Base-by-base conservation (phyloP, 2,888 invertebrate species). In the Drosophila atripex region DNA sequence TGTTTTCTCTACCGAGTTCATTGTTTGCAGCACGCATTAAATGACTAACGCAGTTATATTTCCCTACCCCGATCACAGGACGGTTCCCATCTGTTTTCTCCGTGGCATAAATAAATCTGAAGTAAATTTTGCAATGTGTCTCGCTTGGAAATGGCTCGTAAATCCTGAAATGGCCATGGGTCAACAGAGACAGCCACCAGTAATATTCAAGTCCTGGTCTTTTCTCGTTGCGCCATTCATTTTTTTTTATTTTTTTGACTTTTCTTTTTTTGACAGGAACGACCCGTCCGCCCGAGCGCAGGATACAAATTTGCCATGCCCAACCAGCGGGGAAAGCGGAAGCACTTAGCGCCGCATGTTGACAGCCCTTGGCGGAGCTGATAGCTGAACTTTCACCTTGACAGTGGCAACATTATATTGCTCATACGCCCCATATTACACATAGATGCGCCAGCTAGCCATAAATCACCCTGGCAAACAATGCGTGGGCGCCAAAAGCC, bases 121-220 rank as follows among this genome's bases (percentile, higher is more conserved):
- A 78, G 80, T 86, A 80, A 80, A 80, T 88, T 88, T 86, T 88
- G 83, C 87, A 82, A 88, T 87, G 82, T 82, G 89, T 88, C 88
- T 88, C 86, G 86, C 88, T 77, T 75, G 87, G 88, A 88, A 85
- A 88, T 82, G 88, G 78, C 82, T 89, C 90, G 89, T 89, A 89
- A 90, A 89, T 89, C 87, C 80, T 86, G 76, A 72, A 76, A 75
- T 77, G 85, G 77, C 77, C 87, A 78, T 80, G 78, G 87, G 87
- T 86, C 89, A 86, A 77, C 75, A 70, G 68, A 64, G 76, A 73
- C 72, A 73, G 68, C 50, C 47, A 58, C 52, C 57, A 53, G 86
- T 83, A 74, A 83, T 80, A 77, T 73, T 70, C 69, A 84, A 72
- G 55, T 61, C 73, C 71, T 43, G 30, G 43, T 32, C 49, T 58